Base-by-base conservation (phyloP, 2,797 vertebrate genomes). In the Periparus ater region DNA sequence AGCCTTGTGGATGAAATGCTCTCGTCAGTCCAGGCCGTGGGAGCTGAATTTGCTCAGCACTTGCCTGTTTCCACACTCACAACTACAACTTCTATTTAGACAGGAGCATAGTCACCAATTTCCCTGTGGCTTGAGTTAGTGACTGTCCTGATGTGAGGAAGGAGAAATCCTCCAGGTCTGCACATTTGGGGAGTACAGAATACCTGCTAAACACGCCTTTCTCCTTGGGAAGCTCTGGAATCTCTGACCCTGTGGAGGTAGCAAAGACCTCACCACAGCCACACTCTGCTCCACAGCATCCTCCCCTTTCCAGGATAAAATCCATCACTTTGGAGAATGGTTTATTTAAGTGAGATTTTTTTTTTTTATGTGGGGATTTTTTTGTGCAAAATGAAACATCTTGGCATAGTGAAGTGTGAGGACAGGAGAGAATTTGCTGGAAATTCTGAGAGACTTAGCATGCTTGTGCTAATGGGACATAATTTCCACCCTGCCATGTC, bases 401-500 rank as follows among this genome's bases (percentile, higher is more conserved):
- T 94, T 82, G 84, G 65, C 75, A 4, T 27, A 27, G 61, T 53
- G 19, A 79, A 85, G 61, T 34, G 72, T 84, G 91, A 91, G 82
- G 66, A 92, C 47, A 34, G 77, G 63, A 76, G 71, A 73, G 63
- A 85, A 90, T 94, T 89, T 82, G 79, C 74, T 86, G 79, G 60
- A 79, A 89, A 60, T 81, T 57, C 18, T 45, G 78, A 62, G 85
- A 51, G 68, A 38, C n/a, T 73, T 74, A 17, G 45, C 21, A 1
- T 55, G 12, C 47, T 1, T 23, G 55, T 76, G 85, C 65, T 74
- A n/a, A 40, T 8, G 6, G 74, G 60, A 7, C 50, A 2, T 57
- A 42, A 80, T 57, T 75, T 55, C 48, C 45, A 84, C 55, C 70
- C 58, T 88, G 71, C 89, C 19, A 0, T 74, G 40, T 40, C 55